Evolutionary conservation across 2,888 invertebrate genomes (phyloP), one percentile per base, ranked within the genome.

Genomic region (Tholera decimalis): DNA sequence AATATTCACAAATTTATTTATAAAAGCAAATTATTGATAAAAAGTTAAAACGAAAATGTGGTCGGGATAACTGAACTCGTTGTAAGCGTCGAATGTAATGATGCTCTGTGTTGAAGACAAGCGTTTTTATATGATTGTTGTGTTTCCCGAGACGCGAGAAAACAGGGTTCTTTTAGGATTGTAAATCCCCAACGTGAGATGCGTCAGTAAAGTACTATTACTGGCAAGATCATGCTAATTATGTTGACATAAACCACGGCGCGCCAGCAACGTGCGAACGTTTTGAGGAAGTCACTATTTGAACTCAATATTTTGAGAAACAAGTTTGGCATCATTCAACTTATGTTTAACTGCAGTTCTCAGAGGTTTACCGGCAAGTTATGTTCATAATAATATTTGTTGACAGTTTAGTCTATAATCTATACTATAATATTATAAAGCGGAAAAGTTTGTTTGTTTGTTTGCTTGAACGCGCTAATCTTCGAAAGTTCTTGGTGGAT

Each of bases 141-240:
- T 69, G 55, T 81, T 69, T 70, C 59, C 66, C 74, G 58, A 73
- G 66, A 37, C 56, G 44, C 43, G 49, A 69, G 37, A 51, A 61
- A 59, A 35, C 66, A 54, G 68, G 69, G 66, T 53, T 65, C 47
- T 63, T 63, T 64, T 65, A 18, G 41, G 41, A 20, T 60, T 63
- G 81, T 80, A 80, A 80, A 66, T 73, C 70, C 79, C 79, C 79
- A 57, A n/a, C 5, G 53, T 24, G 20, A 24, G 35, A 47, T 77
- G 68, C 80, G 80, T 73, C 78, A 77, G 22, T 41, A 2, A 54
- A 37, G 55, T 41, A 22, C 15, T 51, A 37, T 60, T 56, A 43
- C 39, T n/a, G 35, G 44, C 43, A 11, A 50, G 50, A 57, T 60
- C 59, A 50, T 33, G 51, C 24, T 53, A 63, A 78, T 60, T 51